Evolutionary conservation across 2,113 vertebrate genomes (phyloP).

Genomic region (Prinia subflava): DNA sequence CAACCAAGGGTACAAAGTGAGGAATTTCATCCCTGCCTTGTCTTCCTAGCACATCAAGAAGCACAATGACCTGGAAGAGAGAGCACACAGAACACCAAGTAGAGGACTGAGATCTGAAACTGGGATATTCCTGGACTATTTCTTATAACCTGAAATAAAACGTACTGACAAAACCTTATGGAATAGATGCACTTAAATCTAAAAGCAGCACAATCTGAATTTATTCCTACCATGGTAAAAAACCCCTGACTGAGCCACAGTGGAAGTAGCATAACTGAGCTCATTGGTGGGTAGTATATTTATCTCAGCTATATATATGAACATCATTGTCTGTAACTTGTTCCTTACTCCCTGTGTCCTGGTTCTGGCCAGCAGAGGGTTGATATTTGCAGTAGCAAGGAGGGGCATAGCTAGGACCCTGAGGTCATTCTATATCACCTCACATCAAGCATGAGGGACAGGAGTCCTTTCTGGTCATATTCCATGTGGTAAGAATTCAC

Average conservation of each 20-base stretch:
- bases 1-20: background rate
- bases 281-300: background rate
- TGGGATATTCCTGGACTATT: background rate
- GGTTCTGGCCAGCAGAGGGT: background rate
- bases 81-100: accelerated
- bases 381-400: background rate
- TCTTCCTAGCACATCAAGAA: background rate
- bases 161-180: background rate
- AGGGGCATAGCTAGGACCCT: background rate
- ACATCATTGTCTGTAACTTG: background rate
- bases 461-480: accelerated
- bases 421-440: background rate
- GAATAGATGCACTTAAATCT: background rate
- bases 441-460: background rate
- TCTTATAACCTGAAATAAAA: background rate
- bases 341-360: background rate
- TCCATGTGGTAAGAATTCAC: background rate
- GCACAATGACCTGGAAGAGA: background rate
- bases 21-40: background rate
- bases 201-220: background rate
- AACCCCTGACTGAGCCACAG: background rate
- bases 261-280: background rate
- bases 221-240: background rate
- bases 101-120: background rate
- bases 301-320: background rate